Percentiles rank a stretch among this genome's conserved stretches.
phyloP scores from a whole-genome alignment of 2,888 invertebrate genomes.

The Phengaris arion region DNA sequence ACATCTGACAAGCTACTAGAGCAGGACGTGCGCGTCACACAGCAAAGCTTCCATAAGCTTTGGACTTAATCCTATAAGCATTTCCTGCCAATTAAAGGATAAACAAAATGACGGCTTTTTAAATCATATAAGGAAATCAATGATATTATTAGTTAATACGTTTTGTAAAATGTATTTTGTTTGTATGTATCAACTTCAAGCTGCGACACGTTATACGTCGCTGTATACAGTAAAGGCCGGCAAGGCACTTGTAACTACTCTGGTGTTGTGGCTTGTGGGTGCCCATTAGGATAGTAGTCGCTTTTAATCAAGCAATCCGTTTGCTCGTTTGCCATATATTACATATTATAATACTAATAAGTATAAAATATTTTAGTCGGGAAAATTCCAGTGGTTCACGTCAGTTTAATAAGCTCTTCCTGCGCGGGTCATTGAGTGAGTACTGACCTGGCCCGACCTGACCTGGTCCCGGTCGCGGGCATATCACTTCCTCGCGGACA shows the following conservation, averaged over 20 bases:
- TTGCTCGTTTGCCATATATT: too few relatives aligned
- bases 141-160: not conserved
- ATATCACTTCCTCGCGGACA: constrained; percentile 53
- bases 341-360: too few relatives aligned
- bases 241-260: too few relatives aligned
- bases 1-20: not conserved
- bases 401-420: not conserved
- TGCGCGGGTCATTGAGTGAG: constrained; percentile 31
- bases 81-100: constrained; percentile 7
- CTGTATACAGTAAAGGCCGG: too few relatives aligned
- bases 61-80: not conserved
- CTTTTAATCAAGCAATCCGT: too few relatives aligned
- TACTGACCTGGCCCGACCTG: not conserved
- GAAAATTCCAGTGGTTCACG: not conserved
- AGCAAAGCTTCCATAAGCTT: not conserved
- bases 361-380: not conserved
- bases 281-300: too few relatives aligned
- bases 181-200: too few relatives aligned
- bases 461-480: constrained; percentile 31
- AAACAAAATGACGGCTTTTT: not conserved
- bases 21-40: not conserved
- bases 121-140: not conserved
- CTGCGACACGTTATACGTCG: too few relatives aligned
- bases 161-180: too few relatives aligned
- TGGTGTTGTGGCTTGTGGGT: too few relatives aligned